Evolutionary conservation across 64 coral and sea anemone species (phyloP).

Genomic region (Actinia equina): DNA sequence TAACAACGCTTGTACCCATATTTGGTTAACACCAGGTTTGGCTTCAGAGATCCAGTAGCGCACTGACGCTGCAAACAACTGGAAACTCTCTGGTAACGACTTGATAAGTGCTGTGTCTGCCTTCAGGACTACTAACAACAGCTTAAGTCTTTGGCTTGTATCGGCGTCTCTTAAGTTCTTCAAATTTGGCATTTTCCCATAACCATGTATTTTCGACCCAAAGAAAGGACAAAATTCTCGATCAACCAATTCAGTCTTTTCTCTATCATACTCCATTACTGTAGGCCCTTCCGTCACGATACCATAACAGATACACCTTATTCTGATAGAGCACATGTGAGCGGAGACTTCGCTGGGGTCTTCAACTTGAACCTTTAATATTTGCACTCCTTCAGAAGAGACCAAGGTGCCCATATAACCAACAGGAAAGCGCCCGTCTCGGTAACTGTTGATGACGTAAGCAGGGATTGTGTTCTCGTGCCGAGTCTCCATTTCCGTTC

Average conservation of each 20-base stretch:
- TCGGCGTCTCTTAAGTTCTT: constrained; percentile 17
- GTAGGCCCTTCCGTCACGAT: constrained; percentile 19
- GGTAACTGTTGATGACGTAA: constrained; percentile 42
- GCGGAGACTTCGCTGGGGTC: constrained; percentile 47
- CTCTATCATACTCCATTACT: neutral
- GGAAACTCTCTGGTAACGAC: constrained; percentile 18
- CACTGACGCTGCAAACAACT: constrained; percentile 45
- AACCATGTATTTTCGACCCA: neutral
- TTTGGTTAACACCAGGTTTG: constrained; percentile 25
- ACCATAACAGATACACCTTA: constrained; percentile 50
- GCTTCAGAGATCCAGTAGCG: constrained; percentile 44
- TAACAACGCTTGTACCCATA: constrained; percentile 32
- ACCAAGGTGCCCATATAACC: constrained; percentile 31
- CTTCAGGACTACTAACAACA: constrained; percentile 40
- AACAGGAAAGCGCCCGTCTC: constrained; percentile 48
- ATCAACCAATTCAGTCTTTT: neutral
- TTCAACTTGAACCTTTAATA: constrained; percentile 59
- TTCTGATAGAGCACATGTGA: constrained; percentile 34
- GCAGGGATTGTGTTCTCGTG: neutral
- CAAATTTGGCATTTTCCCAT: constrained; percentile 34
- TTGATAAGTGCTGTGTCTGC: constrained; percentile 17
- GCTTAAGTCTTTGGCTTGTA: neutral
- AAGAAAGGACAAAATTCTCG: neutral
- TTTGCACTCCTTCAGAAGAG: neutral
- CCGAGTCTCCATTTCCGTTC: constrained; percentile 12